Evolutionary conservation across 2,797 vertebrate genomes (phyloP), one percentile per base, ranked within the genome.

Genomic region (Merluccius polli): DNA sequence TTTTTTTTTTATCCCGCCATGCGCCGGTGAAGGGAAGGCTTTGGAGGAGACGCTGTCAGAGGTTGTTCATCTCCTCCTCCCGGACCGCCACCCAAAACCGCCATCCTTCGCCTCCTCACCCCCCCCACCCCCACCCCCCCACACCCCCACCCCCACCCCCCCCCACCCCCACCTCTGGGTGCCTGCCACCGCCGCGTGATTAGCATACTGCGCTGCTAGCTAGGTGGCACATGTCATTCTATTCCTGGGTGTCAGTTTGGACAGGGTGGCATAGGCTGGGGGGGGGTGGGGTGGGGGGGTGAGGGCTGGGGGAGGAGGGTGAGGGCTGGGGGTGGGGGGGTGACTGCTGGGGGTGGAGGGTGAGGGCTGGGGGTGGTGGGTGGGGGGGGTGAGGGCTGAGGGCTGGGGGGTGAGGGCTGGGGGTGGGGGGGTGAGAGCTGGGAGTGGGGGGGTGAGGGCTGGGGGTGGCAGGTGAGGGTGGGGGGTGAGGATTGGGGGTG

Each of bases 211-310:
- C 1, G 44, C 44, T 21, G 78, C 59, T 52, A 75, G 78, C 59
- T 63, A 44, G 78, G 48, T 88, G 88, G 85, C 87, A 89, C 78
- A 41, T 85, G 85, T 86, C 88, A 85, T 83, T 84, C 85, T 79
- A 63, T 63, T 63, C 59, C 59, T 11, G 59, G 59, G 59, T 63
- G 59, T 63, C 59, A 63, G n/a, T 63, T 63, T 63, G 59, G 59
- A 63, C 59, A 63, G 59, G 59, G n/a, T 11, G 52, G 52, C 52
- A 24, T 10, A 21, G 52, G 52, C 21, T 1, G 11, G 6, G 38
- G 38, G 38, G 6, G 6, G 38, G 24, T 24, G 41, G 41, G 10
- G 41, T 44, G 41, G 38, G 27, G 27, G 65, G 24, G 3, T 68
- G 13, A 10, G 24, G 24, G 41, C 8, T 35, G 9, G 48, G 21